Evolutionary conservation across 1,140 invertebrate species (phyloP), one percentile per base, ranked within the genome.

Genomic region (Cyphomyrmex costatus): DNA sequence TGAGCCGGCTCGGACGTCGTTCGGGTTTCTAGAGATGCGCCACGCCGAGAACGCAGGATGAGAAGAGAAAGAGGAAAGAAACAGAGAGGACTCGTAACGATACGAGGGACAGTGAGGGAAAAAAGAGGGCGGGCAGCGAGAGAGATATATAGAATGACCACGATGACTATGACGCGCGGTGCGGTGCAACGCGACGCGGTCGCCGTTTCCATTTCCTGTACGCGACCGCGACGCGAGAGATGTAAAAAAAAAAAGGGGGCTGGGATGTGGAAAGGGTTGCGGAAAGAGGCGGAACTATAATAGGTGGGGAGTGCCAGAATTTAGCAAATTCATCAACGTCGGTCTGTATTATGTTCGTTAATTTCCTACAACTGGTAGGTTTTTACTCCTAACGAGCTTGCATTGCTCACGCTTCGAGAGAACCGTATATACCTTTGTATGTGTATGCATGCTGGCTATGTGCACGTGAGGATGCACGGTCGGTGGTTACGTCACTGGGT

Each of bases 11-110:
- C 77, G 87, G 77, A 90, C 84, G 70, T 56, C 60, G 46, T 74
- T 65, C 73, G 77, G 78, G 24, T 89, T 89, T 89, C 88, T 86
- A 86, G 88, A 90, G 88, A 90, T 86, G 58, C 60, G 65, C 71
- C 88, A 79, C 46, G n/a, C 49, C 51, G 76, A 58, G 77, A 80
- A 53, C 73, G n/a, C 49, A 24, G 10, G 36, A 71, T 14, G 33
- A 49, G 49, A 21, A 21, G 12, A 51, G 36, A 49, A 19, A 14
- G 14, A 27, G 21, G 5, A 21, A 33, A 27, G 33, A 70, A 21
- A 46, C 21, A 63, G 65, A 63, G 30, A 82, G 19, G 24, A 21
- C 36, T 46, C 4, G 21, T 33, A 24, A 56, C 24, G 51, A 70
- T 58, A 16, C 46, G 66, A 74, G 21, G 30, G 58, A 61, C 24